Evolutionary conservation across 1,140 invertebrate genomes (phyloP).

Genomic region (Penaeus japonicus): DNA sequence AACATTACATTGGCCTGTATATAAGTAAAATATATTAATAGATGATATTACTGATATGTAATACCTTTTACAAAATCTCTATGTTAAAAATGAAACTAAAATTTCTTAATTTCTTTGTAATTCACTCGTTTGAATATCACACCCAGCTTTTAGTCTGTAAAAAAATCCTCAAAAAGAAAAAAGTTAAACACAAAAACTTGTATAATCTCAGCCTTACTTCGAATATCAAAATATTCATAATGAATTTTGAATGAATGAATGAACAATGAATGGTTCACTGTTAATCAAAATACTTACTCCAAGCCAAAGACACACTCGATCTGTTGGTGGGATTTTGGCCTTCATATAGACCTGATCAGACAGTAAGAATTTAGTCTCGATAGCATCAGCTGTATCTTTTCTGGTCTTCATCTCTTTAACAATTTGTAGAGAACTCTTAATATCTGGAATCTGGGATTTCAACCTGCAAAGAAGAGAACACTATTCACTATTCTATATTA

Average conservation of each 20-base stretch:
- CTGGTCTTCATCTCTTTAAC: conserved; percentile 86
- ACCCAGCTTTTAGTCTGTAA: not conserved
- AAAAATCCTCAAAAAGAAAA: no score
- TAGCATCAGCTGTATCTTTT: conserved; percentile 73
- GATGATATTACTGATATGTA: not conserved
- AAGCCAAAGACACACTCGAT: conserved; percentile 96
- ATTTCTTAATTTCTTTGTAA: not conserved
- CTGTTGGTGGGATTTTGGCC: conserved; percentile 84
- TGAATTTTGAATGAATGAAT: not conserved
- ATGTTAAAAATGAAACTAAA: no score
- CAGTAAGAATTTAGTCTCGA: conserved; percentile 91
- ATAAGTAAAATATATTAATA: not conserved
- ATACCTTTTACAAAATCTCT: not conserved
- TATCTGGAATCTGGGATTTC: conserved; percentile 78
- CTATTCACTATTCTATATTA: not conserved
- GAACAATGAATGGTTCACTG: not conserved
- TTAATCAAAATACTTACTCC: conserved; percentile 66
- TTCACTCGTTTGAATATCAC: not conserved
- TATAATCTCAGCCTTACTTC: no score
- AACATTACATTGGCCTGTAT: conserved; percentile 94
- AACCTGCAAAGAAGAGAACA: conserved; percentile 31
- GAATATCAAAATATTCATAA: not conserved
- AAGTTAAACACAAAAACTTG: not conserved
- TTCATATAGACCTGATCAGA: conserved; percentile 96
- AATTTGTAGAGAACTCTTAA: conserved; percentile 90